Base-by-base conservation (phyloP, 2,888 invertebrate genomes). In the Orthosia gracilis region DNA sequence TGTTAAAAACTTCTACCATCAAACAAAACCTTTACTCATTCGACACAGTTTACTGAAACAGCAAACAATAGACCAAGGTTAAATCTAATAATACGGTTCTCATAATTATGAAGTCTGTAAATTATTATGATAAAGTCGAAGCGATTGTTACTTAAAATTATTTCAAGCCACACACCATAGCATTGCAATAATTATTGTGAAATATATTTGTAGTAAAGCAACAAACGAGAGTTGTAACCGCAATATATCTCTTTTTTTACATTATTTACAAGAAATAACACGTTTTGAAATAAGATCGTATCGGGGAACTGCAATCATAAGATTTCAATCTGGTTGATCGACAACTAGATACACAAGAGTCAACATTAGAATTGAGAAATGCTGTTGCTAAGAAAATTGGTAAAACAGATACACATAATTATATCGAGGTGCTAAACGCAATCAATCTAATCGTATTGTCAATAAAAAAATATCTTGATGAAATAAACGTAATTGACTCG, bases 231-330 rank as follows among this genome's bases (percentile, higher is more conserved):
- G 69, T 69, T 49, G 59, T 66, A 76, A 76, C 81, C 78, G 67
- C 84, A 83, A 65, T 47, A 23, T 59, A 61, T 66, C 15, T 66
- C n/a, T 73, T 45, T 75, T 78, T 73, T 70, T 69, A 58, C 50
- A 58, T 62, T 70, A 77, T 83, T 83, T 76, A 73, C 75, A 73
- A 80, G 79, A 73, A 79, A 75, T 66, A 82, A 79, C 73, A 70
- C 64, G 76, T 76, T 81, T 66, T 73, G 66, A 69, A 83, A 80
- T 62, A 75, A 71, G 77, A 75, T 83, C 12, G 40, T 83, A 83
- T 83, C 80, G 26, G 21, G 18, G 23, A 49, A 61, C 54, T 76
- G 71, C 69, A 84, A 76, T 72, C 71, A 73, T 54, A 54, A 69
- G 70, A 80, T 78, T 78, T 72, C 50, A 67, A 82, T 83, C 67